Base-by-base conservation (phyloP, 1,140 invertebrate genomes). In the Agraylea sexmaculata region DNA sequence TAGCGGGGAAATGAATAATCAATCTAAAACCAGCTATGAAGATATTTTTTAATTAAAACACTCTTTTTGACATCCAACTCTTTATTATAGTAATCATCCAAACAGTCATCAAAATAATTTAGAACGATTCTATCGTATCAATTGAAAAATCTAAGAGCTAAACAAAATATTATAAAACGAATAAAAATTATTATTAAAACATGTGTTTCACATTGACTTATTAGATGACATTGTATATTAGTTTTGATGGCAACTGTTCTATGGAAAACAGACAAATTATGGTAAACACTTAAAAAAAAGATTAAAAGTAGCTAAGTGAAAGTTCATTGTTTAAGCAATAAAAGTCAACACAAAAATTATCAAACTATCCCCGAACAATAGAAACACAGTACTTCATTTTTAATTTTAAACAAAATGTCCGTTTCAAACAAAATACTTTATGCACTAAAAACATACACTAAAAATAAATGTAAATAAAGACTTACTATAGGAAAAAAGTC, bases 71-170 rank as follows among this genome's bases (percentile, higher is more conserved):
- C 65, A 68, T 68, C 63, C 65, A 68, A 66, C 63, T 66, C 64
- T 68, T 66, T 68, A 68, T 68, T 68, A 64, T 47, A 47, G 39
- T 48, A 42, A 40, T 66, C 62, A 55, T 66, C 66, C 62, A 64
- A 68, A 68, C 65, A 68, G 63, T 68, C 65, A 68, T 68, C 62
- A 68, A 68, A 68, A 68, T 66, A 68, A 68, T 68, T 68, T 68
- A 66, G 66, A 66, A 68, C 65, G 64, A 66, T 65, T 66, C 65
- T 47, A 44, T 50, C 47, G 40, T 45, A 40, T 49, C 37, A 43
- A 43, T 41, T 43, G 43, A 32, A 45, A 42, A 44, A 43, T 45
- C 39, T 49, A 41, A 43, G 30, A 45, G 41, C 47, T 46, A 49
- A 49, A 42, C 43, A 44, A 42, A 49, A 28, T 45, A 43, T 42